Base-by-base conservation (phyloP, 2,797 vertebrate species). In the Acrossocheilus fasciatus region DNA sequence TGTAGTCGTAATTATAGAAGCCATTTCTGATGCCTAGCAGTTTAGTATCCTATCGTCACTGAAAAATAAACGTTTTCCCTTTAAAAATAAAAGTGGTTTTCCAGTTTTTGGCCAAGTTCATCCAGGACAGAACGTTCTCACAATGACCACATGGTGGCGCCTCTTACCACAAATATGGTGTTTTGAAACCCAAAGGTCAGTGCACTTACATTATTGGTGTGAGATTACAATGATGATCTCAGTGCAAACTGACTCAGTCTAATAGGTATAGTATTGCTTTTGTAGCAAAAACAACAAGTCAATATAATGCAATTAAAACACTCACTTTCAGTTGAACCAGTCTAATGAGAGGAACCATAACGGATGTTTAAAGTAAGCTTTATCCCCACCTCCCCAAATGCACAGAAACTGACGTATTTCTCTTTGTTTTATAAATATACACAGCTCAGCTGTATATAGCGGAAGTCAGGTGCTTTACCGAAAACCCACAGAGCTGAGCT, bases 401-500 rank as follows among this genome's bases (percentile, higher is more conserved):
- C 5, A 41, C 23, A 79, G 64, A 59, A 85, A 36, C 62, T 2
- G 10, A 45, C 9, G 34, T 69, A 15, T 85, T 84, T 57, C 14
- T 57, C 8, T 43, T 26, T 0, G 15, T 70, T 70, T 66, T 81
- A 84, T 76, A 83, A 81, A 87, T 34, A 83, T 11, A 62, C 64
- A 50, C 34, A 81, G n/a, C 45, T 17, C 6, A 52, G n/a, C 54
- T 85, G 34, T 85, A 89, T 41, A 74, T n/a, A 81, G 75, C 73
- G 89, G 10, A 10, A 18, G 70, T 88, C 84, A 82, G 68, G 20
- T 64, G 81, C 78, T 90, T 93, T 84, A 87, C 85, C 52, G 23
- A 84, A 81, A 85, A 23, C 47, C 43, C 57, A 70, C 90, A 73
- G 85, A 45, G 79, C 87, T 83, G 88, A 57, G 88, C 91, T 92